Base-by-base conservation (phyloP, 37 sponge, comb jelly and placozoan species). In the Axinella damicornis region DNA sequence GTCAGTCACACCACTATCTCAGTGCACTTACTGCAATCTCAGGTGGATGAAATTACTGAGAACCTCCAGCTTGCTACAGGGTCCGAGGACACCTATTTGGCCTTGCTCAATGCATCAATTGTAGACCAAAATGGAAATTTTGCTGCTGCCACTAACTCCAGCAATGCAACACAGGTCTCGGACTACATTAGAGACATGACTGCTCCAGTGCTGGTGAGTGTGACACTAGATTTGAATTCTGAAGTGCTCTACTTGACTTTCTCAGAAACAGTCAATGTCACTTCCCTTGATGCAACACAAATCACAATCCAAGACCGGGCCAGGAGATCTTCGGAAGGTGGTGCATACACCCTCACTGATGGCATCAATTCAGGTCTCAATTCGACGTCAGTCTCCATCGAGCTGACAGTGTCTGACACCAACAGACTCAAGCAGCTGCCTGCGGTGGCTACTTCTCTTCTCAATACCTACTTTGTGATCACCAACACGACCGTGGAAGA, bases 251-350 rank as follows among this genome's bases (percentile, higher is more conserved):
- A 60, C 25, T 68, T 95, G 18, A 92, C 85, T 12, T 95, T 95
- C 74, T 87, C 90, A 27, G 96, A 95, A 56, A 92, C 93, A 25
- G 90, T 95, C 19, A 78, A 92, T 75, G 89, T 70, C 20, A 28
- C 37, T 16, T 57, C 89, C 19, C 73, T 95, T 31, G 68, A 89
- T 87, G 80, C 93, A 68, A 60, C 76, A 2, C 73, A 71, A 53
- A 79, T 95, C 28, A 86, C 84, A n/a, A 46, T 95, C 22, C 96
- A 95, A 78, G 74, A 81, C 22, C 33, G 52, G 24, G 55, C 71
- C 13, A 21, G 46, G 18, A 53, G 73, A n/a, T 53, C 63, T 17
- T 37, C 76, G 21, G 34, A 33, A 2, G 60, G 5, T 27, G 60
- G 77, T 19, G 31, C 53, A 34, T 73, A 74, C 37, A 80, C 85